Conservation (phyloP, 2,797 vertebrate species). For the Hydrophis major region DNA sequence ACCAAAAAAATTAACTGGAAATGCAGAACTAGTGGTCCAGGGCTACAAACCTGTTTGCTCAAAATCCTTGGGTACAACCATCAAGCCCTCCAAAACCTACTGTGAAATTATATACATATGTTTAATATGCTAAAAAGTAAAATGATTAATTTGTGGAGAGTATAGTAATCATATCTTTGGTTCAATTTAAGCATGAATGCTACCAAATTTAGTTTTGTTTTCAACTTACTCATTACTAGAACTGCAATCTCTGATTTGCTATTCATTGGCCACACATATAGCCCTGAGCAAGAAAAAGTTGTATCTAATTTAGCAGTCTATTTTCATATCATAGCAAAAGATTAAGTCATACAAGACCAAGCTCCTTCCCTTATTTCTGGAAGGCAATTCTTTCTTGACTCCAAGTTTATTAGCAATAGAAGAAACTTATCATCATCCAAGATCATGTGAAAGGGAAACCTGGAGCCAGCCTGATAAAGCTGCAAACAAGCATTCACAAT, state of each 20-base stretch:
- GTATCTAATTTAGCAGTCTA: neutral
- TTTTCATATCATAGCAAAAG: neutral
- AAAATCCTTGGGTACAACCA: neutral
- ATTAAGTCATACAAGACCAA: neutral
- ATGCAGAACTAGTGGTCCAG: neutral
- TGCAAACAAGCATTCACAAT: conserved; percentile 42
- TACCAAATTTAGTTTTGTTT: neutral
- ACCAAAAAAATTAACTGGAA: neutral
- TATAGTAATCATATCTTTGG: neutral
- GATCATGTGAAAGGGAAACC: conserved; percentile 46
- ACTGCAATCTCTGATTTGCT: neutral
- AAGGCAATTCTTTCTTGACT: neutral
- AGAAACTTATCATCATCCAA: conserved; percentile 37
- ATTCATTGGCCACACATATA: neutral
- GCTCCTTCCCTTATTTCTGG: neutral
- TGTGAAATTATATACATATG: neutral
- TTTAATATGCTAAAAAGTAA: neutral
- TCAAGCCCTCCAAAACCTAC: neutral
- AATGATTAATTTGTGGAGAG: neutral
- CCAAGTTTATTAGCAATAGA: conserved; percentile 1
- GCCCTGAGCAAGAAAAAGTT: neutral
- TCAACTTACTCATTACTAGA: neutral
- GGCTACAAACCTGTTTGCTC: neutral
- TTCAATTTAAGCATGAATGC: neutral
- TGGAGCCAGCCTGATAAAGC: conserved; percentile 58